phyloP scores from a whole-genome alignment of 2,888 invertebrate species.

The Hirtodrosophila trivittata region DNA sequence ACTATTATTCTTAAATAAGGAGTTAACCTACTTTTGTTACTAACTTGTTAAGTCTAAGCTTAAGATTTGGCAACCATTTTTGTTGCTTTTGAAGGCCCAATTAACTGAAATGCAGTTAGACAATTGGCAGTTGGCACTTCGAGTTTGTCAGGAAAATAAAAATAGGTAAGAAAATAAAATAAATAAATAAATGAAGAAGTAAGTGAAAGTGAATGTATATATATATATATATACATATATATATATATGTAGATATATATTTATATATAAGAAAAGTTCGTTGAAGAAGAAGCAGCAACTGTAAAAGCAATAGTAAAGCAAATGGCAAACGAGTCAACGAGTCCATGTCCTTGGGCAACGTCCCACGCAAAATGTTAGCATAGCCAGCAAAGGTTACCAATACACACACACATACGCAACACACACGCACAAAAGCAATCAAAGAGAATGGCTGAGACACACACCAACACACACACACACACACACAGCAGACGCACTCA shows the following conservation, averaged over 20 bases:
- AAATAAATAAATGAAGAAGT: constrained; percentile 68
- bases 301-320: constrained; percentile 53
- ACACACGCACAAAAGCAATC: constrained; percentile 41
- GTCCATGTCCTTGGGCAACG: constrained; percentile 80
- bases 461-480: constrained; percentile 18
- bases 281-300: constrained; percentile 27
- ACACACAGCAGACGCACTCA: constrained; percentile 46
- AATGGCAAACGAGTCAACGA: constrained; percentile 60
- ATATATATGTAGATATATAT: constrained; percentile 12
- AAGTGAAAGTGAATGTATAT: constrained; percentile 21
- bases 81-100: constrained; percentile 27
- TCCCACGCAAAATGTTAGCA: constrained; percentile 75
- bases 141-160: constrained; percentile 48
- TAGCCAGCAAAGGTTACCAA: constrained; percentile 70
- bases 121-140: constrained; percentile 15
- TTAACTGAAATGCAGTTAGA: constrained; percentile 39
- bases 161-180: constrained; percentile 24
- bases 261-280: constrained; percentile 26
- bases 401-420: constrained; percentile 36
- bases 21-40: too few species aligned
- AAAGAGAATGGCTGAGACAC: constrained; percentile 43
- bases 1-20: too few species aligned
- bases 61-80: neutral
- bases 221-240: constrained; percentile 7
- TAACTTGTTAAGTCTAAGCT: too few species aligned